Evolutionary conservation across 2,113 vertebrate genomes (phyloP).

Genomic region (Sinocyclocheilus grahami): DNA sequence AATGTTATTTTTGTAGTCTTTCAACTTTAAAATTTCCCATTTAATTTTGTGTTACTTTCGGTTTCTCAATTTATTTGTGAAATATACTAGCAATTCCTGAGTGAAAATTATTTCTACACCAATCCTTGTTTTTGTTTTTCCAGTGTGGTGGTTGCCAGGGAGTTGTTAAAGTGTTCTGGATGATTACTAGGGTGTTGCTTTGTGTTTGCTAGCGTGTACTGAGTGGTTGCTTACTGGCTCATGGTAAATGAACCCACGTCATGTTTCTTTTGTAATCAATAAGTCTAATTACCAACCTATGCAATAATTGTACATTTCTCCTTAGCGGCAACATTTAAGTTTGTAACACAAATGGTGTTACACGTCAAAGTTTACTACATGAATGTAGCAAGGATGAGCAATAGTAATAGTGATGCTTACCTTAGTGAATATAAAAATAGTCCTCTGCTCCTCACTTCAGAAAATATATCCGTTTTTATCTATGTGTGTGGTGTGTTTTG

Average conservation of each 20-base stretch:
- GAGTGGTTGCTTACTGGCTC: not conserved
- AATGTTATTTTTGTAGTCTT: too few species aligned
- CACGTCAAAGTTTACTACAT: not conserved
- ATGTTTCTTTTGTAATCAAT: not conserved
- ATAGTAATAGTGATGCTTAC: not conserved
- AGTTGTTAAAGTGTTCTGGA: not conserved
- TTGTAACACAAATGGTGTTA: not conserved
- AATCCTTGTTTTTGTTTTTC: not conserved
- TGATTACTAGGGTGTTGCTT: too few species aligned
- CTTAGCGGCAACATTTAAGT: not conserved
- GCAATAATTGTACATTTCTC: not conserved
- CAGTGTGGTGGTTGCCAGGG: not conserved
- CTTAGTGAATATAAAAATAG: not conserved
- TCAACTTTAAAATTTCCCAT: too few species aligned
- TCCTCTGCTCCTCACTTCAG: not conserved
- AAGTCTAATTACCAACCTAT: not conserved
- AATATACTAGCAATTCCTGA: too few species aligned
- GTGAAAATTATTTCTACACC: not conserved
- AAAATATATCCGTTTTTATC: not conserved
- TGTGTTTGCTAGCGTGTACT: not conserved
- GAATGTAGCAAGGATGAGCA: not conserved
- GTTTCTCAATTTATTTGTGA: too few species aligned
- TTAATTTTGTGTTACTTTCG: too few species aligned
- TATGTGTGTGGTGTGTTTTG: constrained; percentile 33
- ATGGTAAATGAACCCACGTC: not conserved